These are phyloP conservation scores for Drosophila ficusphila DNA, from an alignment of 1,140 invertebrate species.

Conservation along the genomic window DNA sequence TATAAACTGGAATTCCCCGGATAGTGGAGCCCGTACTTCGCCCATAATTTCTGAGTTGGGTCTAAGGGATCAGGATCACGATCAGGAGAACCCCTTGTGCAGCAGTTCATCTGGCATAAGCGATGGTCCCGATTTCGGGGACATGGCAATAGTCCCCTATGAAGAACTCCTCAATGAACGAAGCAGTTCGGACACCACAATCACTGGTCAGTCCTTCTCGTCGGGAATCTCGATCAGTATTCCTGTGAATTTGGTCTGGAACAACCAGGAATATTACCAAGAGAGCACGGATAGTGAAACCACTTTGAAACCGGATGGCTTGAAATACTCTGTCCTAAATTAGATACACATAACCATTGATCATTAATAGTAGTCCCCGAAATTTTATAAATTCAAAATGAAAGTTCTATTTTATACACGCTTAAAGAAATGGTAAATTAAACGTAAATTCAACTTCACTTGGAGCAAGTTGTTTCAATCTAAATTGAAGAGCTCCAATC, in stretches of 20 bases:
- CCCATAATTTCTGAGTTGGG: conserved; percentile 28
- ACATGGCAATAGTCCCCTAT: conserved; percentile 40
- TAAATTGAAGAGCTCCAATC: no score
- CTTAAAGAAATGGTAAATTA: background rate
- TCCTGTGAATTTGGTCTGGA: conserved; percentile 53
- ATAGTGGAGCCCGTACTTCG: conserved; percentile 1
- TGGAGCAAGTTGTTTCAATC: no score
- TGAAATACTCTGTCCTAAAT: conserved; percentile 17
- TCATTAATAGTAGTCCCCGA: background rate
- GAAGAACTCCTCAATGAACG: background rate
- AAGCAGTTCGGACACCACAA: conserved; percentile 19
- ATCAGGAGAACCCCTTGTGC: background rate
- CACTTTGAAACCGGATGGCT: conserved; percentile 51
- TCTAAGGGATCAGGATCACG: background rate
- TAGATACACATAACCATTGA: background rate
- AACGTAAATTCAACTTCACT: background rate
- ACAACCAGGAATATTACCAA: conserved; percentile 26
- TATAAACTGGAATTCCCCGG: conserved; percentile 10
- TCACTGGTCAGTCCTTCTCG: background rate
- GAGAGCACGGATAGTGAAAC: conserved; percentile 57
- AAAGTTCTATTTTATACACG: background rate
- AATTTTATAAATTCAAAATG: background rate
- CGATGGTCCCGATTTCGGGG: background rate
- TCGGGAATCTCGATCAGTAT: conserved; percentile 45
- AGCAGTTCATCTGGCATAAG: background rate